Evolutionary conservation across 2,888 invertebrate genomes (phyloP), one percentile per base, ranked within the genome.

Genomic region (Isotomurus palustris): DNA sequence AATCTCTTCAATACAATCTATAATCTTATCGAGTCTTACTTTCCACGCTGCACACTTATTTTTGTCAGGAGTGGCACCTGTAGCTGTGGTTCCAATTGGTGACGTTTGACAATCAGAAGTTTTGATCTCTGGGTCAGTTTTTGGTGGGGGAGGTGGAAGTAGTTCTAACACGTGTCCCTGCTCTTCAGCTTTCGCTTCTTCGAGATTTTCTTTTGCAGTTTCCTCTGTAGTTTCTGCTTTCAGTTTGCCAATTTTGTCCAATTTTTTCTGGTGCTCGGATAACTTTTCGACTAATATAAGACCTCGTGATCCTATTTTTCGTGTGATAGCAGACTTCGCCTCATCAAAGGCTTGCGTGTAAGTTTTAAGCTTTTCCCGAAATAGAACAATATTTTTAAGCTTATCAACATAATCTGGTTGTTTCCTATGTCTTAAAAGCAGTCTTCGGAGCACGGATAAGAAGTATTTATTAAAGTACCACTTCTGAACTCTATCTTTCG

Each of bases 391-490:
- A 17, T 44, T 56, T 10, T 24, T 53, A n/a, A 62, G 22, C 25
- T 52, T 58, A 1, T 41, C 6, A 2, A 27, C 17, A 22, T 62
- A 62, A 3, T 35, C 32, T 1, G 58, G 41, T 27, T 62, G 49
- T 14, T 36, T 44, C 40, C 53, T 62, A 32, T 58, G 48, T 41
- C 56, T 51, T 3, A 53, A 29, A 3, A 58, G 27, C 2, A 62
- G 29, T 17, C 53, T 36, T 24, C 62, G 24, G 2, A 62, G 25
- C 10, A 62, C 50, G n/a, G 58, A 48, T 19, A 53, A 32, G 22
- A 56, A 59, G 17, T 59, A 53, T 24, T 41, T 41, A 14, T 56
- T 53, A 41, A 66, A 69, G 10, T 62, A 48, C 32, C 64, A 47
- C 22, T 41, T 48, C 29, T 58, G 58, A 3, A 60, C 53, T n/a